Evolutionary conservation across 1,140 invertebrate genomes (phyloP).

Genomic region (Eubasilissa regina): DNA sequence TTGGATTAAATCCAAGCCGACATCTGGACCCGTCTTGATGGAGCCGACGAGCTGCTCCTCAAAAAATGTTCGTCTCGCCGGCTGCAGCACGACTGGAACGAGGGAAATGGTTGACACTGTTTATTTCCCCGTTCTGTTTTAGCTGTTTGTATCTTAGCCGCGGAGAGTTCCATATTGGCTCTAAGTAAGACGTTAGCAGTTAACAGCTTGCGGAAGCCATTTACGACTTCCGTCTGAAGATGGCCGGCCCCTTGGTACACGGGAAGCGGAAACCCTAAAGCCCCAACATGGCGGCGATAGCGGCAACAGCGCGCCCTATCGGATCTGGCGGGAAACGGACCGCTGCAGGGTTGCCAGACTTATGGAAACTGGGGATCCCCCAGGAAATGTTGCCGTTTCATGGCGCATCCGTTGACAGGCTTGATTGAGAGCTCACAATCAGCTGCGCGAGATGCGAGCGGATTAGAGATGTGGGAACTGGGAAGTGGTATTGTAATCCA

Average conservation of each 20-base stretch:
- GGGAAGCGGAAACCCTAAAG: constrained; percentile 52
- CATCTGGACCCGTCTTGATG: neutral
- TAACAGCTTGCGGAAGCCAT: constrained; percentile 59
- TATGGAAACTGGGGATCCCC: neutral
- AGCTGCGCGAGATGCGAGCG: constrained; percentile 10
- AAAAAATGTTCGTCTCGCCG: neutral
- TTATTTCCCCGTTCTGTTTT: neutral
- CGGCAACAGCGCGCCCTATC: constrained; percentile 28
- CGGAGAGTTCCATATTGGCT: constrained; percentile 18
- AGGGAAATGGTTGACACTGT: neutral
- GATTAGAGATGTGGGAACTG: neutral
- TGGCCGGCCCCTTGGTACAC: constrained; percentile 52
- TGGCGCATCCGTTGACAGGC: constrained; percentile 20
- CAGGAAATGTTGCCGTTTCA: constrained; percentile 33
- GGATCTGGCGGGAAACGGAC: constrained; percentile 36
- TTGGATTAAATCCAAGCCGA: neutral
- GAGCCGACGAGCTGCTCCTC: neutral
- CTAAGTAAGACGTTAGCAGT: constrained; percentile 59
- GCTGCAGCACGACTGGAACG: neutral
- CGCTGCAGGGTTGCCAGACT: constrained; percentile 28
- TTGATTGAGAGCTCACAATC: constrained; percentile 23
- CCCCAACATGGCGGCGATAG: constrained; percentile 39
- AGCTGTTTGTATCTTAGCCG: neutral
- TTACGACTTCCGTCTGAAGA: constrained; percentile 58
- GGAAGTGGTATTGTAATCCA: too few species aligned